Percentiles rank a stretch among this genome's conserved stretches.
phyloP scores from a whole-genome alignment of 1,140 invertebrate species.

The Euschistus heros region DNA sequence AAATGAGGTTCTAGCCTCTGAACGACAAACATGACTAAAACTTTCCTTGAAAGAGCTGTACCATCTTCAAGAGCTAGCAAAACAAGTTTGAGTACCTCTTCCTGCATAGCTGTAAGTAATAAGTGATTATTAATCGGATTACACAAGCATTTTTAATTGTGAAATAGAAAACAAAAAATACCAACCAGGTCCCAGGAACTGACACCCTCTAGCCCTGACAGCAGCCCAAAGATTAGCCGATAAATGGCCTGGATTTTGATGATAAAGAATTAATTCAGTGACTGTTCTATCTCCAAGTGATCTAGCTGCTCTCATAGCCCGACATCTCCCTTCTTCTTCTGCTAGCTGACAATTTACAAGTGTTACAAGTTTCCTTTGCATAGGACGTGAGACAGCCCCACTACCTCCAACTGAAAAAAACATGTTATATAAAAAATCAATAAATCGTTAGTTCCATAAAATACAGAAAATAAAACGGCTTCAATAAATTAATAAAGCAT shows the following conservation, averaged over 20 bases:
- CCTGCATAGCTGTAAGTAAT: slow-evolving; percentile 74
- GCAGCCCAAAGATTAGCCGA: slow-evolving; percentile 94
- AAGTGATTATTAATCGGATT: too few relatives aligned
- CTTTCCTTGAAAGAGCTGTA: slow-evolving; percentile 91
- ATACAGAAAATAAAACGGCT: too few relatives aligned
- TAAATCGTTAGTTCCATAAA: too few relatives aligned
- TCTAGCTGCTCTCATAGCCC: slow-evolving; percentile 72
- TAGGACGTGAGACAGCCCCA: slow-evolving; percentile 64
- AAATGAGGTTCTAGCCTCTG: slow-evolving; percentile 90
- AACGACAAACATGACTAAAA: slow-evolving; percentile 97
- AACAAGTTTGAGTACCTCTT: slow-evolving; percentile 91
- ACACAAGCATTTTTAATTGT: too few relatives aligned
- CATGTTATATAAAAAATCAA: too few relatives aligned
- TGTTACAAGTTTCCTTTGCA: slow-evolving; percentile 90
- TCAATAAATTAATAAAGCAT: too few relatives aligned
- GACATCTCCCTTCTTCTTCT: slow-evolving; percentile 71
- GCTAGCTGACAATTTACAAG: slow-evolving; percentile 85
- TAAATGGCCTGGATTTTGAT: slow-evolving; percentile 85
- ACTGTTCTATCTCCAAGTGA: slow-evolving; percentile 90
- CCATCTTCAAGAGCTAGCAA: slow-evolving; percentile 90
- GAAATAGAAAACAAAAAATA: not conserved
- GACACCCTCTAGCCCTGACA: slow-evolving; percentile 89
- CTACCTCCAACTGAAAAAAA: slow-evolving; percentile 25
- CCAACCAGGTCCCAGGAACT: slow-evolving; percentile 89
- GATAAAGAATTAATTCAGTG: slow-evolving; percentile 87